Conservation (phyloP, 2,888 invertebrate genomes). For the Volucella inflata region DNA sequence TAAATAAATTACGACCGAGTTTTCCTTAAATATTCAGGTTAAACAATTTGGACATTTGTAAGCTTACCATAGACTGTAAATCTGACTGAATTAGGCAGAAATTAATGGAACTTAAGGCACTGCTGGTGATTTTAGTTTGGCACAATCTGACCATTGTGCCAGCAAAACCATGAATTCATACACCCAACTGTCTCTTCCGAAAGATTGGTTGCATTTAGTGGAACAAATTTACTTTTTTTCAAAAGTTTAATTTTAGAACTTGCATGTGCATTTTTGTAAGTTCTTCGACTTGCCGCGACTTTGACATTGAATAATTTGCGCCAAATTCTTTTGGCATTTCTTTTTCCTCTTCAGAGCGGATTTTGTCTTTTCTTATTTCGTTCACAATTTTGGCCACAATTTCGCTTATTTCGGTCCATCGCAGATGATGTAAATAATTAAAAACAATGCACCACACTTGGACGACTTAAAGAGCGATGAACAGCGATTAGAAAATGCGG, state of each 20-base stretch:
- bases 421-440: background rate
- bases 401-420: background rate
- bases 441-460: slow-evolving; percentile 1
- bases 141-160: no score
- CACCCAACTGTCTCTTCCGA: no score
- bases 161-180: no score
- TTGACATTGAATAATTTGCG: background rate
- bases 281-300: slow-evolving; percentile 19
- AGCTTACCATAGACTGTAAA: no score
- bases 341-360: background rate
- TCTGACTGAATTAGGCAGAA: no score
- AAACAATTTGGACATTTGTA: no score
- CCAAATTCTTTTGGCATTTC: background rate
- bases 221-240: no score
- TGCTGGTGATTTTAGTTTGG: no score
- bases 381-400: background rate
- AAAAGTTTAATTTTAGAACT: slow-evolving; percentile 13
- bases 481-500: background rate
- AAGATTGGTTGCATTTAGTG: no score
- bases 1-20: no score
- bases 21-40: no score
- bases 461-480: slow-evolving; percentile 14
- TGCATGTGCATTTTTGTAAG: background rate
- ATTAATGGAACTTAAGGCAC: no score
- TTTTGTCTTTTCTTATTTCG: background rate